Evolutionary conservation across 1,140 invertebrate species (phyloP).

Genomic region (Acromyrmex echinatior): DNA sequence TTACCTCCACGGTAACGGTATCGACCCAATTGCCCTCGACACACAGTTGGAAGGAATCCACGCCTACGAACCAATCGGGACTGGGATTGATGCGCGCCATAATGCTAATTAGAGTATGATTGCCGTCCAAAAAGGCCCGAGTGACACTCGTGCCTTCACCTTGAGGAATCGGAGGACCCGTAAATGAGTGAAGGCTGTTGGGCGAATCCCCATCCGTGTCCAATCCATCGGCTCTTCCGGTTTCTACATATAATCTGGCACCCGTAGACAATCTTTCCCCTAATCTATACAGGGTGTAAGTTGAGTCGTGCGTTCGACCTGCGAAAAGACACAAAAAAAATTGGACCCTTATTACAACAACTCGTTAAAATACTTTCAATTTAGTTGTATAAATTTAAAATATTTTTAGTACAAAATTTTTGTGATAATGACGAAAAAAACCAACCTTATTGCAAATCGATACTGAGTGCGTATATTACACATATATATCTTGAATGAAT

Average conservation of each 20-base stretch:
- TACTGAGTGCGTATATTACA: not conserved
- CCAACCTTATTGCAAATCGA: not conserved
- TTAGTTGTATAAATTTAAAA: not conserved
- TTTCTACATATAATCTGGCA: constrained; percentile 94
- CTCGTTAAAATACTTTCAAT: not conserved
- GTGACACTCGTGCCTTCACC: constrained; percentile 93
- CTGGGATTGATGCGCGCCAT: constrained; percentile 96
- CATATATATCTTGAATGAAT: constrained; percentile 11
- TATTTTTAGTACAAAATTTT: not conserved
- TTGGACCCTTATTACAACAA: not conserved
- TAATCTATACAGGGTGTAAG: constrained; percentile 93
- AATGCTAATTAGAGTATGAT: constrained; percentile 95
- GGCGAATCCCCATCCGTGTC: constrained; percentile 88
- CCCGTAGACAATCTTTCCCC: constrained; percentile 91
- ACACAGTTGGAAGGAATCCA: constrained; percentile 97
- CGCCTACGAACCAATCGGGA: constrained; percentile 99
- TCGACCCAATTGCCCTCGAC: constrained; percentile 98
- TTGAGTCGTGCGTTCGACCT: constrained; percentile 95
- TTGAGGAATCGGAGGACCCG: constrained; percentile 91
- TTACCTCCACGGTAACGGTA: constrained; percentile 95
- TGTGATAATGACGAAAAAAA: not conserved
- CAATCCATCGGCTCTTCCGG: constrained; percentile 91
- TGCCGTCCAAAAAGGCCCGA: constrained; percentile 96
- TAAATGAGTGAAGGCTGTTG: constrained; percentile 91
- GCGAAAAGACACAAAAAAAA: constrained; percentile 75